Evolutionary conservation across 2,888 invertebrate genomes (phyloP).

Genomic region (Limenitis camilla): DNA sequence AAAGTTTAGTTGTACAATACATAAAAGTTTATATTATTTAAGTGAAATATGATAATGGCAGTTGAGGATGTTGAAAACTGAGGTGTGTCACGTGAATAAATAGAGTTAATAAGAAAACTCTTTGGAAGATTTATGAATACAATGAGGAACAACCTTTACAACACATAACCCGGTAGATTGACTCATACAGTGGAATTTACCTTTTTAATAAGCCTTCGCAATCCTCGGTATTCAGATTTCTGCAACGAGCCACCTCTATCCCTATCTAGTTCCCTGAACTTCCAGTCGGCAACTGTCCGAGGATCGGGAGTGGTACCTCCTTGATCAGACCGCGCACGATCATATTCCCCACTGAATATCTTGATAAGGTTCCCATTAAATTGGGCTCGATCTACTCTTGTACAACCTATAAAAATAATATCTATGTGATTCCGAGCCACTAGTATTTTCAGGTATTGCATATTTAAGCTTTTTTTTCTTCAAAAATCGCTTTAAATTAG

Average conservation of each 20-base stretch:
- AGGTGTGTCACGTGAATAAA: no score
- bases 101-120: no score
- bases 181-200: slow-evolving; percentile 37
- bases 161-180: background rate
- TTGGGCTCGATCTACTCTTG: slow-evolving; percentile 80
- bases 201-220: slow-evolving; percentile 88
- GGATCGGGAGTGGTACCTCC: slow-evolving; percentile 51
- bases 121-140: no score
- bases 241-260: slow-evolving; percentile 86
- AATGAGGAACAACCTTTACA: no score
- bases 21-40: no score
- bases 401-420: slow-evolving; percentile 72
- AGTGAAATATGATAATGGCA: no score
- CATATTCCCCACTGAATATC: slow-evolving; percentile 87
- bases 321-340: slow-evolving; percentile 52
- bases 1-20: no score
- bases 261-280: slow-evolving; percentile 87
- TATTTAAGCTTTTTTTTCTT: background rate
- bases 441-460: background rate
- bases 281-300: slow-evolving; percentile 86
- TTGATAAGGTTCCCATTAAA: slow-evolving; percentile 91
- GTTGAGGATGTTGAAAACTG: no score
- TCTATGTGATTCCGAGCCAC: no score
- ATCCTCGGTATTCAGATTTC: slow-evolving; percentile 86
- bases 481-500: background rate